phyloP scores from a whole-genome alignment of 2,888 invertebrate species.

The Callinectes sapidus region DNA sequence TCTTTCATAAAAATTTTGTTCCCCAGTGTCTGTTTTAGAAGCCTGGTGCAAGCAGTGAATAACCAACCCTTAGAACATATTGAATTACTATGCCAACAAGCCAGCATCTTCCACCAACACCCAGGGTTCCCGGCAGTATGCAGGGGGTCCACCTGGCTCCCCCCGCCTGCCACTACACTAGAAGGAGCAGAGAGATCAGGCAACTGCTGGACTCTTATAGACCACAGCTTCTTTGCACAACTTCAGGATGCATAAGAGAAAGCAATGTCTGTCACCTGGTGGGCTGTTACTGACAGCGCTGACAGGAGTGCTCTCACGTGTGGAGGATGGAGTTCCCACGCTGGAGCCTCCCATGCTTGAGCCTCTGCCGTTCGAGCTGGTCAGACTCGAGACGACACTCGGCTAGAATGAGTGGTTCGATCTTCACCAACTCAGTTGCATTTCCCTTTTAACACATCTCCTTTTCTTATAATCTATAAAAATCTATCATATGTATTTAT shows the following conservation, averaged over 20 bases:
- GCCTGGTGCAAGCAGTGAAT: neutral
- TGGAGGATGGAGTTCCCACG: conserved; percentile 68
- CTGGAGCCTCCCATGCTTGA: conserved; percentile 66
- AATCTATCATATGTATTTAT: neutral
- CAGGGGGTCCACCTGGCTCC: conserved; percentile 8
- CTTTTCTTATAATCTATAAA: neutral
- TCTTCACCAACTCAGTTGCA: conserved; percentile 37
- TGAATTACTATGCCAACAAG: conserved; percentile 11
- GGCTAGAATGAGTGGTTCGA: conserved; percentile 50
- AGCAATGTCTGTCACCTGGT: conserved; percentile 54
- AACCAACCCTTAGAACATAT: neutral
- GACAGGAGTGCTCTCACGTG: conserved; percentile 69
- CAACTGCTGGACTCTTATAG: conserved; percentile 11
- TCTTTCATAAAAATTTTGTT: neutral
- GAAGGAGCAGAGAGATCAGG: conserved; percentile 27
- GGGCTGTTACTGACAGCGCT: conserved; percentile 70
- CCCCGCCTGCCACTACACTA: conserved; percentile 24
- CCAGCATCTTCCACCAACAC: conserved; percentile 24
- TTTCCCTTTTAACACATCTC: neutral
- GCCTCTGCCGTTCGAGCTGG: conserved; percentile 56
- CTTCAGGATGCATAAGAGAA: conserved; percentile 28
- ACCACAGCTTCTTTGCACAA: neutral
- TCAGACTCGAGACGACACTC: conserved; percentile 49
- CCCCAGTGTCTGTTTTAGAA: neutral
- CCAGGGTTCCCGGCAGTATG: neutral